A percentile compares a stretch with the other conserved stretches of the same genome.
Evolutionary conservation across 1,140 invertebrate genomes (phyloP).

Genomic region (Helicoverpa armigera): DNA sequence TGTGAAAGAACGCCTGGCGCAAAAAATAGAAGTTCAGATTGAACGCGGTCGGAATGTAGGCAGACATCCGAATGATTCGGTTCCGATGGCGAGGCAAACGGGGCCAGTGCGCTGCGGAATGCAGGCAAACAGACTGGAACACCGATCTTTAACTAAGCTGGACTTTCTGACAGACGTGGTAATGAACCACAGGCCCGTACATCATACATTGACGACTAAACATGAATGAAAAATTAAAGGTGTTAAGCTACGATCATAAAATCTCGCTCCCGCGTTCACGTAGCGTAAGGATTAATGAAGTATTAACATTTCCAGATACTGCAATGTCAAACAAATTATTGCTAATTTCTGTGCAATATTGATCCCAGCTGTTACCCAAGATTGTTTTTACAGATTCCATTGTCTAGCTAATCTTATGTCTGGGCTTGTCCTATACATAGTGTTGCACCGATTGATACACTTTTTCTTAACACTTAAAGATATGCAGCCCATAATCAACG

Average conservation of each 20-base stretch:
- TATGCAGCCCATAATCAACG: neutral
- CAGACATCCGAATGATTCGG: constrained; percentile 61
- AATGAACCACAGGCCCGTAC: constrained; percentile 21
- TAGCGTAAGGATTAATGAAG: neutral
- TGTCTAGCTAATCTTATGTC: too few species aligned
- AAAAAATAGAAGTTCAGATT: constrained; percentile 45
- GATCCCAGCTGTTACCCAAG: too few species aligned
- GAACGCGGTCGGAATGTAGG: constrained; percentile 50
- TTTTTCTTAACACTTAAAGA: neutral
- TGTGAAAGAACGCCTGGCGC: neutral
- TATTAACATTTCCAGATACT: constrained; percentile 5
- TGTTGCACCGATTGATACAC: too few species aligned
- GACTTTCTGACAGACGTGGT: constrained; percentile 50
- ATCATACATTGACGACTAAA: constrained; percentile 16
- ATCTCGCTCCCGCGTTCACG: constrained; percentile 7
- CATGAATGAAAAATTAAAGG: constrained; percentile 7
- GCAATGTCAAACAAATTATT: too few species aligned
- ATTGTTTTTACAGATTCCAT: too few species aligned
- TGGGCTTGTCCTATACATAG: too few species aligned
- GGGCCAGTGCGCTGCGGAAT: constrained; percentile 61
- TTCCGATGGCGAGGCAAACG: constrained; percentile 56
- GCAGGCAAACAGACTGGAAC: constrained; percentile 71
- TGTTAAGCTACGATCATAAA: constrained; percentile 2
- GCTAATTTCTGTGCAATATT: too few species aligned
- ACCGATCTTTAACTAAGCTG: constrained; percentile 54